Percentiles rank a stretch among this genome's conserved stretches.
Evolutionary conservation across 2,888 invertebrate species (phyloP).

Genomic region (Agrypnus murinus): DNA sequence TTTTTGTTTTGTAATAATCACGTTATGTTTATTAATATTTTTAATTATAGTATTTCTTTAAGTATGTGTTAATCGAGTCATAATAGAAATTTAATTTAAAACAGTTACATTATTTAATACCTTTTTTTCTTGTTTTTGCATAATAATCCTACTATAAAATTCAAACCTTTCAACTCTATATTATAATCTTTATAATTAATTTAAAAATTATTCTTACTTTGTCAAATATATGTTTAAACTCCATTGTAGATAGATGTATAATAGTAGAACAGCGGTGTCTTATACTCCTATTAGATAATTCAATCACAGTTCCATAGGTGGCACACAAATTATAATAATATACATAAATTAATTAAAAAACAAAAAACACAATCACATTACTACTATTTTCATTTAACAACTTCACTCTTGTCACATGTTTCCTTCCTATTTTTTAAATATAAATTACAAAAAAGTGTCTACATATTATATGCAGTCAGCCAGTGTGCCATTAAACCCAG

Average conservation of each 20-base stretch:
- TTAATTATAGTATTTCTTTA: too few species aligned
- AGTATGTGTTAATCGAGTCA: too few species aligned
- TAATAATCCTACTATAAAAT: too few species aligned
- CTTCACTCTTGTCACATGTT: constrained; percentile 24
- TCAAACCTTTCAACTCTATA: not conserved
- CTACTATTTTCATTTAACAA: not conserved
- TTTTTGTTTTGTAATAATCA: too few species aligned
- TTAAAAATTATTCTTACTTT: constrained; percentile 21
- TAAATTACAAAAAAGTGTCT: too few species aligned
- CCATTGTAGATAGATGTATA: constrained; percentile 2
- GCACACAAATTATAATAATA: constrained; percentile 18
- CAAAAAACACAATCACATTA: constrained; percentile 19
- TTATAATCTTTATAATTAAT: not conserved
- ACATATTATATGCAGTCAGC: too few species aligned
- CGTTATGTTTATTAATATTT: too few species aligned
- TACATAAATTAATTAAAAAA: constrained; percentile 9
- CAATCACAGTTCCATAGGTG: constrained; percentile 36
- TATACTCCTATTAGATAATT: not conserved
- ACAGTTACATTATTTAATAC: too few species aligned
- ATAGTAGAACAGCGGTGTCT: too few species aligned
- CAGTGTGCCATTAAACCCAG: constrained; percentile 32
- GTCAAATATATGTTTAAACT: constrained; percentile 24
- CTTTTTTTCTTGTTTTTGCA: too few species aligned
- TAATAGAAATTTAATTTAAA: too few species aligned
- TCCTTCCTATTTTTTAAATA: too few species aligned